These are phyloP conservation scores for Lithobates pipiens DNA, from an alignment of 2,797 vertebrate genomes.

Conservation along the genomic window DNA sequence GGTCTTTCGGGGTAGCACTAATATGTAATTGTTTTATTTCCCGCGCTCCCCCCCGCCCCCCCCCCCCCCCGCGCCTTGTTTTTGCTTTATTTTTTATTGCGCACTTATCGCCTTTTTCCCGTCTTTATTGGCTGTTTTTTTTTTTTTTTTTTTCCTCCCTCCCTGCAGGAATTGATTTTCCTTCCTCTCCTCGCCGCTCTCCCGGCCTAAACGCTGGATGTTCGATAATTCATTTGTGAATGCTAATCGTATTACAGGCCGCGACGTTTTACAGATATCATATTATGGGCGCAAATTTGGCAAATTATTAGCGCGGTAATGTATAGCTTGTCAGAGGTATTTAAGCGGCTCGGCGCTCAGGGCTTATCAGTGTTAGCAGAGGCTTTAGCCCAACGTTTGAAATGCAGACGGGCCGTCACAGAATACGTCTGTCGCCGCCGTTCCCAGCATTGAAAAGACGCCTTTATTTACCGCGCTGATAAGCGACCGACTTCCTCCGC, in stretches of 20 bases:
- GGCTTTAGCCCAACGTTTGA: slow-evolving; percentile 82
- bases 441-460: slow-evolving; percentile 76
- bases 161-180: slow-evolving; percentile 86
- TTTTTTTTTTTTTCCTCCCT: neutral
- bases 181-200: slow-evolving; percentile 81
- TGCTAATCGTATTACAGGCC: slow-evolving; percentile 93
- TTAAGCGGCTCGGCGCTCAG: slow-evolving; percentile 84
- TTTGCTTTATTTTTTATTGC: slow-evolving; percentile 39
- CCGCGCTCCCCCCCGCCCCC: too few relatives aligned
- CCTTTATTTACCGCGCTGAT: slow-evolving; percentile 76
- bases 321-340: slow-evolving; percentile 87
- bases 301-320: slow-evolving; percentile 89
- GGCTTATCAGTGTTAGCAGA: slow-evolving; percentile 85
- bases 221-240: slow-evolving; percentile 97
- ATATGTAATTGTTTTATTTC: neutral
- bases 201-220: slow-evolving; percentile 87
- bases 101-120: slow-evolving; percentile 20
- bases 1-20: neutral
- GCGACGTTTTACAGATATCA: slow-evolving; percentile 90
- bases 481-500: slow-evolving; percentile 82
- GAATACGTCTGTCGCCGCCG: slow-evolving; percentile 77
- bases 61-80: neutral
- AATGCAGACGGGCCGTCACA: slow-evolving; percentile 81
- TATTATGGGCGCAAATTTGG: slow-evolving; percentile 90
- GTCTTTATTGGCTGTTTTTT: neutral